Evolutionary conservation across 2,113 vertebrate species (phyloP).

Genomic region (Haemorhous mexicanus): DNA sequence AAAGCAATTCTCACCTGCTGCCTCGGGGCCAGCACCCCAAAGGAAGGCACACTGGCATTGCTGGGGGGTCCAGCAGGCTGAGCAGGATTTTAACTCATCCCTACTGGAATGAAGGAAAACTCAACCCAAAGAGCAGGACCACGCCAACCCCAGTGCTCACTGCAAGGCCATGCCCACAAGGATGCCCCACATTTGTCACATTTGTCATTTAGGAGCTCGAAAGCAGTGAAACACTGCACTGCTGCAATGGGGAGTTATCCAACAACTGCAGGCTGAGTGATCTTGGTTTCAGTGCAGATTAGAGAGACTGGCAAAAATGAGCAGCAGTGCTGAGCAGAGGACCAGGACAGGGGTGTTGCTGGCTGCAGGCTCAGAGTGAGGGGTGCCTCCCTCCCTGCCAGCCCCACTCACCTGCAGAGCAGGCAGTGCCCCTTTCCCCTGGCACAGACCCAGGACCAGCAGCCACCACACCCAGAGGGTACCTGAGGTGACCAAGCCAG

Average conservation of each 20-base stretch:
- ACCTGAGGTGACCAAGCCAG: background rate
- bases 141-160: background rate
- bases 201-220: background rate
- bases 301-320: background rate
- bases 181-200: background rate
- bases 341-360: background rate
- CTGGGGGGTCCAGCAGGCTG: background rate
- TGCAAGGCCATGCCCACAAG: background rate
- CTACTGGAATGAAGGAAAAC: background rate
- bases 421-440: background rate
- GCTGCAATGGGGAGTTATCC: background rate
- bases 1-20: background rate
- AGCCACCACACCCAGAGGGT: rapidly evolving
- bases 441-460: background rate
- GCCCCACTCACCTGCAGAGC: rapidly evolving
- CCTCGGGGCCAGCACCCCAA: background rate
- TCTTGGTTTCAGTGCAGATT: background rate
- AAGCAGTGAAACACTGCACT: background rate
- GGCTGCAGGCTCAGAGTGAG: no score
- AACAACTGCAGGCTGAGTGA: background rate
- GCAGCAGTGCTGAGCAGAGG: background rate
- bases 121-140: background rate
- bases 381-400: background rate
- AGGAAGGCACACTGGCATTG: background rate
- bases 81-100: background rate